phyloP scores from a whole-genome alignment of 2,113 vertebrate species.

The Pyxicephalus adspersus region DNA sequence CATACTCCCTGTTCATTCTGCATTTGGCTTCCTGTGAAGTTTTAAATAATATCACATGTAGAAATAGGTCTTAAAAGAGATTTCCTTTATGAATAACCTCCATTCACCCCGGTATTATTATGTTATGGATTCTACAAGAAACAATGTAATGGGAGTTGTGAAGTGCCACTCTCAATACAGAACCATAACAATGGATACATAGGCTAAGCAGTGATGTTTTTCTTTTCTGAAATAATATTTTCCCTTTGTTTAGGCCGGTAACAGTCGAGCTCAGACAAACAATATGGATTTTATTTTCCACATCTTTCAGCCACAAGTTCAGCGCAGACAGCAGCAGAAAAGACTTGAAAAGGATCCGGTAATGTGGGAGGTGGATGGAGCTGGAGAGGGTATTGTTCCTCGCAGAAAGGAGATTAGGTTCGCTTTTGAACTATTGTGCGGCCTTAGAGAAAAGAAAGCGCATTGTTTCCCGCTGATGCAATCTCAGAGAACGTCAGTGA shows the following conservation, averaged over 20 bases:
- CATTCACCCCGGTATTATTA: no score
- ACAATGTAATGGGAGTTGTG: no score
- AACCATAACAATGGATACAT: not conserved
- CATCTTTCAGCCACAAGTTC: conserved; percentile 56
- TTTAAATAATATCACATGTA: no score
- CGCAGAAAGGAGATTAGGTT: not conserved
- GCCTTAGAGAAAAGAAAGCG: conserved; percentile 7
- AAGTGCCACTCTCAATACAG: not conserved
- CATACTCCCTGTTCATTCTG: no score
- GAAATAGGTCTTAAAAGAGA: no score
- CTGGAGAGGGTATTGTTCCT: conserved; percentile 7
- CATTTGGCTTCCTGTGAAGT: no score
- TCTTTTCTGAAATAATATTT: not conserved
- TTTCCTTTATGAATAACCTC: no score
- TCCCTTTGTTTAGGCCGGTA: not conserved
- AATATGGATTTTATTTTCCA: not conserved
- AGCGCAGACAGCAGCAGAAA: conserved; percentile 42
- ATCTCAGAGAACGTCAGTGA: not conserved
- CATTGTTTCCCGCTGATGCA: conserved; percentile 28
- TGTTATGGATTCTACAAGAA: no score
- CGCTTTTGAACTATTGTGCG: conserved; percentile 4
- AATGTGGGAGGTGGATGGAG: conserved; percentile 10
- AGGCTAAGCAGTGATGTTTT: not conserved
- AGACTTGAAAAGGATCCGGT: conserved; percentile 4
- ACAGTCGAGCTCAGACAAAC: not conserved